These are phyloP conservation scores for Paratilapia polleni DNA, from an alignment of 2,113 vertebrate genomes.

Conservation along the genomic window DNA sequence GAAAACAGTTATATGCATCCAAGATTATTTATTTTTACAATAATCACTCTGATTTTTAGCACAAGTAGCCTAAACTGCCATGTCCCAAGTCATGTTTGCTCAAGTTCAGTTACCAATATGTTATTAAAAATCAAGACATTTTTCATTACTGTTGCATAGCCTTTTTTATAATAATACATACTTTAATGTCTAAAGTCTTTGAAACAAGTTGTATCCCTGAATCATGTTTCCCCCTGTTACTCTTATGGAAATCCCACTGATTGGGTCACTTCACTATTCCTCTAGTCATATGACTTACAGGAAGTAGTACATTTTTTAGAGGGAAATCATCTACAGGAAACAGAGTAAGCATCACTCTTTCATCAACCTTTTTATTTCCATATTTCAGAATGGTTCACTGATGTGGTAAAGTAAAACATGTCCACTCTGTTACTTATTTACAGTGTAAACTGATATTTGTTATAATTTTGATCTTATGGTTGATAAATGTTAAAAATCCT, in stretches of 20 bases:
- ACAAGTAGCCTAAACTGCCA: too few species aligned
- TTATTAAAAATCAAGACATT: not conserved
- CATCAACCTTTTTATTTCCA: not conserved
- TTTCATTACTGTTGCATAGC: not conserved
- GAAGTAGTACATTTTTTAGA: not conserved
- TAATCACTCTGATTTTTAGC: too few species aligned
- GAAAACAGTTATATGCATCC: too few species aligned
- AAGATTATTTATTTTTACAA: too few species aligned
- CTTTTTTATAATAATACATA: not conserved
- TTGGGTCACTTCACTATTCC: not conserved
- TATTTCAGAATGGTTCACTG: not conserved
- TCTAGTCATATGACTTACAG: not conserved
- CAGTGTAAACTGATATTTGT: not conserved
- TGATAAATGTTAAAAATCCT: not conserved
- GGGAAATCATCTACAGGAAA: not conserved
- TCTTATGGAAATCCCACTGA: not conserved
- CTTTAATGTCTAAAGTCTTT: not conserved
- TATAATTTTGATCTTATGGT: not conserved
- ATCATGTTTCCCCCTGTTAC: not conserved
- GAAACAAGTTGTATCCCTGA: not conserved
- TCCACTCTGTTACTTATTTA: not conserved
- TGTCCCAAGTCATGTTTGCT: too few species aligned
- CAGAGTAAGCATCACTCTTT: not conserved
- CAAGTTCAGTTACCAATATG: not conserved
- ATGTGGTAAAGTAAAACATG: not conserved